Conservation (phyloP, 2,113 vertebrate genomes). For the Pelvicachromis taeniatus region DNA sequence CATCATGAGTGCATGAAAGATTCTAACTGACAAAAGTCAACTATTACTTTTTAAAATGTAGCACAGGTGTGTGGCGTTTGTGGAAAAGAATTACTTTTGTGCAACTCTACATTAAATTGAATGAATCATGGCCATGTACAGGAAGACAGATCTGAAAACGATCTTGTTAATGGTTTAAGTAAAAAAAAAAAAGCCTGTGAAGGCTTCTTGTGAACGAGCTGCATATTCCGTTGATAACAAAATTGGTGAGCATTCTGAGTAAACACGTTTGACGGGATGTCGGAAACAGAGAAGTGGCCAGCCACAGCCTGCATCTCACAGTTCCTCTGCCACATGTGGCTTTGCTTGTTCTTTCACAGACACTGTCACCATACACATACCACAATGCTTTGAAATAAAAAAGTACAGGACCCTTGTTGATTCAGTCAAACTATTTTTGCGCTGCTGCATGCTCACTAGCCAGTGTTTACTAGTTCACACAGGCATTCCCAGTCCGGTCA, state of each 20-base stretch:
- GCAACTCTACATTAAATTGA: neutral
- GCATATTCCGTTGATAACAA: neutral
- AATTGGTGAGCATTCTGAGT: neutral
- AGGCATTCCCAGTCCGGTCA: neutral
- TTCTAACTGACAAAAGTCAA: neutral
- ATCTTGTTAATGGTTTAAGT: neutral
- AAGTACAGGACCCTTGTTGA: neutral
- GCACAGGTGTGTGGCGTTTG: neutral
- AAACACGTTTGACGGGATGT: neutral
- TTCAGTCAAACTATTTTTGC: accelerated
- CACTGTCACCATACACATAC: neutral
- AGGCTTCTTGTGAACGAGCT: neutral
- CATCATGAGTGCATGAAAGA: neutral
- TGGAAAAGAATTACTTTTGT: neutral
- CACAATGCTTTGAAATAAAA: neutral
- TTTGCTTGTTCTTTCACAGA: neutral
- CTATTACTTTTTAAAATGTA: neutral
- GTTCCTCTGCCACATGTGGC: neutral
- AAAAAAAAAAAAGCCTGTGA: accelerated
- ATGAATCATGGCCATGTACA: neutral
- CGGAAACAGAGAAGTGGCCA: neutral
- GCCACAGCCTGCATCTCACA: neutral
- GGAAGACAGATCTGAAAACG: neutral
- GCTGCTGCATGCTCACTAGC: neutral
- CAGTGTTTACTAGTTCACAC: neutral